Evolutionary conservation across 2,888 invertebrate species (phyloP), one percentile per base, ranked within the genome.

Genomic region (Xanthostigma xanthostigma): DNA sequence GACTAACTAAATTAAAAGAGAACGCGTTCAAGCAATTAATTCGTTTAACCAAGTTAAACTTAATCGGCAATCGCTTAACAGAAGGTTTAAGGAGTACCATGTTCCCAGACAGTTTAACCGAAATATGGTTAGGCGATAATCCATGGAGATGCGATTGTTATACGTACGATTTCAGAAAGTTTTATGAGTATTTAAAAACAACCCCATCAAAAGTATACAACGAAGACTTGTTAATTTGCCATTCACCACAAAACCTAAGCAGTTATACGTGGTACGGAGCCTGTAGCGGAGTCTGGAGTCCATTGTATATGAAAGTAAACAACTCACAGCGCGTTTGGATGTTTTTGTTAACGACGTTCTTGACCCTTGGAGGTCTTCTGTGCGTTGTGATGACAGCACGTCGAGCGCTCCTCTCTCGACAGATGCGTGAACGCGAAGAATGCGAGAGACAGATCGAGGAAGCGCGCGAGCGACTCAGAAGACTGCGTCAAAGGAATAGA

Each of bases 121-220:
- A 69, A 47, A 62, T 86, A n/a, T 71, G 75, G 59, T 60, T 86
- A 42, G 72, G 73, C 12, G 83, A 85, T 57, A 87, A 87, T 62
- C 80, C 81, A 54, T 87, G 86, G 86, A 71, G 79, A 51, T 87
- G 87, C 60, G 79, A 83, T 53, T 87, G 87, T 57, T 55, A 62
- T n/a, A 75, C 75, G 53, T 55, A 57, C 0, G 70, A 75, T 17
- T 75, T 86, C 61, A 69, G 73, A 48, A 70, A 74, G 9, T 76
- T 81, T 58, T 83, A 75, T 55, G 71, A 74, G 50, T 83, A 68
- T 60, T 59, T 84, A 11, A 76, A 73, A 2, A 61, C 71, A 13
- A 70, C 72, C 51, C 77, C 79, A 2, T 67, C 67, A 27, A 79
- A 74, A 58, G 73, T 71, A 45, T 69, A 67, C 55, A 68, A 69